Evolutionary conservation across 2,113 vertebrate species (phyloP).

Genomic region (Petroica traversi): DNA sequence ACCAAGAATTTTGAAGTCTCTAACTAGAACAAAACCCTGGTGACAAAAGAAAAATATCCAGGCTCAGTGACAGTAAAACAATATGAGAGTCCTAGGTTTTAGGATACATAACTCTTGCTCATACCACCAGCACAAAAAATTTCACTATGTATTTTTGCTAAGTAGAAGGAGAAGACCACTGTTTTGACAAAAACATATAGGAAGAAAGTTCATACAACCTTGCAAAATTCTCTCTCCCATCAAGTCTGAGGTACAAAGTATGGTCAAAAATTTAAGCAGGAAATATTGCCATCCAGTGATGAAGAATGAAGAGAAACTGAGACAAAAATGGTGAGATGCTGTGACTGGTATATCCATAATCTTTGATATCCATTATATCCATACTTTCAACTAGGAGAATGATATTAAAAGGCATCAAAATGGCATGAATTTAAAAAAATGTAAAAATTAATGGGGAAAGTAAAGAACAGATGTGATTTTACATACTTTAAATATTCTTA

Average conservation of each 20-base stretch:
- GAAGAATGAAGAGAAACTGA: neutral
- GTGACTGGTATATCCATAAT: neutral
- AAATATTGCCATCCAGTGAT: neutral
- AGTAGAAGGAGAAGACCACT: neutral
- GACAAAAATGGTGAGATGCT: neutral
- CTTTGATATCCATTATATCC: neutral
- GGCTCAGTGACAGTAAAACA: neutral
- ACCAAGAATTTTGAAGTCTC: neutral
- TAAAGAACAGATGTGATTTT: neutral
- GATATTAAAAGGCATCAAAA: neutral
- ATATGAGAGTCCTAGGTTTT: neutral
- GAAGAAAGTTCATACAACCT: neutral
- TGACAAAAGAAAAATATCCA: neutral
- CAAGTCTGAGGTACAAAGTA: neutral
- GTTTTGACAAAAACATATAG: neutral
- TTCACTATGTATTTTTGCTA: neutral
- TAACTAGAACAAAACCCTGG: neutral
- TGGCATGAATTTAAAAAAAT: neutral
- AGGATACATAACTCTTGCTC: neutral
- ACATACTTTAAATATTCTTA: neutral
- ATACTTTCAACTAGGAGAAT: neutral
- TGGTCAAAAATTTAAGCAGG: neutral
- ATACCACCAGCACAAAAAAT: neutral
- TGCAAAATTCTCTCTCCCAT: neutral
- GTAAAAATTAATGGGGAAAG: neutral